Base-by-base conservation (phyloP, 2,797 vertebrate genomes). In the Hydrophis major region DNA sequence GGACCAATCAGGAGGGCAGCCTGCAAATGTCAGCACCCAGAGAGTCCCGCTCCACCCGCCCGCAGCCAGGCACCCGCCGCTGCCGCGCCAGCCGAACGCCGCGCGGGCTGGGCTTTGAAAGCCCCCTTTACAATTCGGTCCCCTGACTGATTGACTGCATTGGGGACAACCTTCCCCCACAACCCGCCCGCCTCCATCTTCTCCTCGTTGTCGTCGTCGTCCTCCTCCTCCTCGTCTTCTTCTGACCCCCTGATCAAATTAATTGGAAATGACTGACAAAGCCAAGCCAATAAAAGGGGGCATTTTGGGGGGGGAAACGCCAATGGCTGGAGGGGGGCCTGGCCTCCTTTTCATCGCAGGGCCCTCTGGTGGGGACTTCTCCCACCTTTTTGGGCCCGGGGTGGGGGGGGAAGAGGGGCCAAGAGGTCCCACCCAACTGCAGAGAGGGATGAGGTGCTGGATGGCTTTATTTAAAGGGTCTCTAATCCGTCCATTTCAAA, bases 1-100 rank as follows among this genome's bases (percentile, higher is more conserved):
- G 98, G 98, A 98, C 99, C 99, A 99, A 99, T 99, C 99, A 99
- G 98, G 98, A 98, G 97, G 93, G 97, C 98, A 98, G 98, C 96
- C 98, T 98, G 98, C 97, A 98, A 98, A 98, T 98, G 98, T 98
- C 98, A 98, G 97, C 97, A 97, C 98, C 98, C 96, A 96, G 97
- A 96, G 95, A 96, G 95, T 97, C 97, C 96, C 97, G 97, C 94
- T 95, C 90, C 93, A 95, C 95, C 95, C 95, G 95, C 95, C 92
- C 93, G 94, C 94, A 94, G 97, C 94, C 92, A 89, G 88, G 94
- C 90, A 89, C 92, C 28, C 2, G 90, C 87, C 47, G 88, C 93
- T n/a, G 93, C 86, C 56, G 93, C 93, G 22, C 87, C 93, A 0
- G 91, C 83, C 91, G 89, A 90, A 89, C 2, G 91, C 88, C 5